These are phyloP conservation scores for Phortica okadai DNA, from an alignment of 2,888 invertebrate species.

Conservation along the genomic window DNA sequence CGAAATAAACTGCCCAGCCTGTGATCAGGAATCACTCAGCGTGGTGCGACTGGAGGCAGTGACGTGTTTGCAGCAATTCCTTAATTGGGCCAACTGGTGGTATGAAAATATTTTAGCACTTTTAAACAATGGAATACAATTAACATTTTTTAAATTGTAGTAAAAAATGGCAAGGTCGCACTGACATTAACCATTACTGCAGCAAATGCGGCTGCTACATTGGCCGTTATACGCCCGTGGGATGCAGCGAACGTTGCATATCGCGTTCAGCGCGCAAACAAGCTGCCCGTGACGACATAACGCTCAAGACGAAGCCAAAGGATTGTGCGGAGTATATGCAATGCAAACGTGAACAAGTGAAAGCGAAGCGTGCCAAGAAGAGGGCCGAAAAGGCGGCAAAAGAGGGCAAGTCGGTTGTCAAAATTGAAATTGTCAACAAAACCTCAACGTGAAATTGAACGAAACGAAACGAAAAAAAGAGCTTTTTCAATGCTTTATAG, in stretches of 20 bases:
- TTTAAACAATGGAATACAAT: neutral
- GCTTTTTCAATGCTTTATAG: neutral
- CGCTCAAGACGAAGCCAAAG: conserved; percentile 60
- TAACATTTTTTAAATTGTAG: conserved; percentile 44
- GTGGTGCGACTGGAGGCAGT: conserved; percentile 65
- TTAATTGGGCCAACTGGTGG: conserved; percentile 61
- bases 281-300: conserved; percentile 63
- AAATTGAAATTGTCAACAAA: neutral
- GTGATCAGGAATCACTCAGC: conserved; percentile 65
- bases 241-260: conserved; percentile 62
- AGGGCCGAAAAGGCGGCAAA: conserved; percentile 43
- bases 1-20: conserved; percentile 68
- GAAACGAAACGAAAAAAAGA: neutral
- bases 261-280: conserved; percentile 61
- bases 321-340: conserved; percentile 67
- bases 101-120: conserved; percentile 38
- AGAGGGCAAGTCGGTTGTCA: neutral
- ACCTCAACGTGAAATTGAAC: neutral
- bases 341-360: conserved; percentile 53
- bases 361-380: conserved; percentile 53
- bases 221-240: conserved; percentile 64
- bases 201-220: conserved; percentile 73
- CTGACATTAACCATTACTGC: conserved; percentile 74
- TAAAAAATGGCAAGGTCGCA: conserved; percentile 63
- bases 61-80: conserved; percentile 66